These are phyloP conservation scores for Trachemys scripta DNA, from an alignment of 2,113 vertebrate genomes.

Conservation along the genomic window DNA sequence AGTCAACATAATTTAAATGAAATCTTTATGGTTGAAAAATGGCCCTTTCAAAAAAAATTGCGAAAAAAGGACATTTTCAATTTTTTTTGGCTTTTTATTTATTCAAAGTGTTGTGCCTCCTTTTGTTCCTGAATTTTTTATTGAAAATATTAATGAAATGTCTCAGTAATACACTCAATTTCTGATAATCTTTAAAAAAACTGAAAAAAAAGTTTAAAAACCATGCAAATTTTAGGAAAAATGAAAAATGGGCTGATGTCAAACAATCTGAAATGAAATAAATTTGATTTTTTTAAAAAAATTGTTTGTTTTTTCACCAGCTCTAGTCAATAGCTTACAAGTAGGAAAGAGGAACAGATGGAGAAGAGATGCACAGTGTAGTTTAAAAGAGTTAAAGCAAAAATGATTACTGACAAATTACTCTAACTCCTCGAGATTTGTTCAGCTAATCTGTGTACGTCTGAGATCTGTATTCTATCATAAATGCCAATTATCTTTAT, in stretches of 20 bases:
- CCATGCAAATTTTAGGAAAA: background rate
- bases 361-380: background rate
- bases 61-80: background rate
- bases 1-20: background rate
- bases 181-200: background rate
- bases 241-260: background rate
- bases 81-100: too few relatives aligned
- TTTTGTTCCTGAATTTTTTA: background rate
- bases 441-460: background rate
- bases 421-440: background rate
- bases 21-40: background rate
- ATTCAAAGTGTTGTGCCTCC: background rate
- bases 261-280: background rate
- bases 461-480: background rate
- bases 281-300: background rate
- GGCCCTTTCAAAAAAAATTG: background rate
- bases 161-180: background rate
- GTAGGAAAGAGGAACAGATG: background rate
- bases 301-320: background rate
- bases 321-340: background rate
- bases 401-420: background rate
- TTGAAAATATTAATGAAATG: background rate
- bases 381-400: background rate
- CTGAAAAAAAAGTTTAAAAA: background rate
- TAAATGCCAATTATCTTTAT: background rate